Evolutionary conservation across 92 coral and sea anemone species (phyloP).

Genomic region (Porites lobata): DNA sequence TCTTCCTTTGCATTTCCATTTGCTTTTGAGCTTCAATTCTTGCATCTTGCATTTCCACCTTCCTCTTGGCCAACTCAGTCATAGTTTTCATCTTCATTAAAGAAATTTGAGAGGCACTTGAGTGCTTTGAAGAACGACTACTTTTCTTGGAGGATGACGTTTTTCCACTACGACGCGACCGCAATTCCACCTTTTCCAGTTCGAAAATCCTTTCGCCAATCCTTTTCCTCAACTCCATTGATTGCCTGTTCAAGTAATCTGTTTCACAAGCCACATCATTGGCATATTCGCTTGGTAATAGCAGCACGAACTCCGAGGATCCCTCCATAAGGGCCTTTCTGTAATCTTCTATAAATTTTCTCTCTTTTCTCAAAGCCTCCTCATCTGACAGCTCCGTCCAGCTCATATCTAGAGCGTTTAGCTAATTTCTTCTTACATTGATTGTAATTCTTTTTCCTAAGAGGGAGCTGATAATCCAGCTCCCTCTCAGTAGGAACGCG

Average conservation of each 20-base stretch:
- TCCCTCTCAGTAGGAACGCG: no score
- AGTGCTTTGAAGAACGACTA: slow-evolving; percentile 34
- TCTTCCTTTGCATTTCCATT: slow-evolving; percentile 53
- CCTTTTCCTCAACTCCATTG: slow-evolving; percentile 50
- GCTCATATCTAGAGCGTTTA: slow-evolving; percentile 42
- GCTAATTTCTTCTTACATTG: slow-evolving; percentile 25
- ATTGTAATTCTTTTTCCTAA: no score
- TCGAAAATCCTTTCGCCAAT: slow-evolving; percentile 53
- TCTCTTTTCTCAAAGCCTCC: slow-evolving; percentile 36
- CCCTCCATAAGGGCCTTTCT: slow-evolving; percentile 49
- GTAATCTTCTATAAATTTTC: slow-evolving; percentile 40
- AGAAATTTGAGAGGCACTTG: slow-evolving; percentile 29
- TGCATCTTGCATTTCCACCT: slow-evolving; percentile 58
- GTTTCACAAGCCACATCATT: slow-evolving; percentile 14
- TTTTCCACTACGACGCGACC: slow-evolving; percentile 10
- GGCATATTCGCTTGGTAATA: slow-evolving; percentile 8
- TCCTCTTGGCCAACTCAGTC: slow-evolving; percentile 53
- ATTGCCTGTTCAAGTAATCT: slow-evolving; percentile 34
- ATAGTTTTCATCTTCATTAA: slow-evolving; percentile 36
- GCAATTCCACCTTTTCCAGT: slow-evolving; percentile 49
- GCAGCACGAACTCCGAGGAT: slow-evolving; percentile 31
- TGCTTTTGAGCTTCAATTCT: slow-evolving; percentile 44
- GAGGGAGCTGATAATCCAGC: no score
- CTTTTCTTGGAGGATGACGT: neutral
- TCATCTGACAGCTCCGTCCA: slow-evolving; percentile 53